Conservation (phyloP, 2,113 vertebrate genomes). For the Xiphophorus couchianus region DNA sequence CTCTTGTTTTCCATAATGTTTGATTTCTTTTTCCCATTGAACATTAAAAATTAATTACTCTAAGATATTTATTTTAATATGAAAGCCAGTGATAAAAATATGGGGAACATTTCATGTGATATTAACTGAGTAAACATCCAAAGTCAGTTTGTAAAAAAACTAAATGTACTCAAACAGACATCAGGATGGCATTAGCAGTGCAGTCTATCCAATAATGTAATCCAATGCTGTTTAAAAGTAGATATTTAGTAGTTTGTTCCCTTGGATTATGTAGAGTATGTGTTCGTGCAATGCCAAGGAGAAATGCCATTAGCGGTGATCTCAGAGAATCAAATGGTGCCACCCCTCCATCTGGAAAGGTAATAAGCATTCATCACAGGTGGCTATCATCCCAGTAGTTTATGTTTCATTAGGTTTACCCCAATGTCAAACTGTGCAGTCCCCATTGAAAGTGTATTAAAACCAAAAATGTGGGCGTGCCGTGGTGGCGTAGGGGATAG, state of each 20-base stretch:
- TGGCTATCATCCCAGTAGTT: background rate
- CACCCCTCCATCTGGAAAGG: constrained; percentile 1
- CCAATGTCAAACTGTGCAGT: background rate
- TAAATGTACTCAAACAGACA: background rate
- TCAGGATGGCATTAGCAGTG: background rate
- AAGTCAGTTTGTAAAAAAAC: background rate
- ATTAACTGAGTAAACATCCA: background rate
- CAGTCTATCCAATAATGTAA: background rate
- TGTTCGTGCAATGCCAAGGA: background rate
- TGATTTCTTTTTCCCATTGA: too few relatives aligned
- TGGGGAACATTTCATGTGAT: too few relatives aligned
- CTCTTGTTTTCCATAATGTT: too few relatives aligned
- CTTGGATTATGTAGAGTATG: background rate
- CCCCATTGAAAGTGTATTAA: background rate
- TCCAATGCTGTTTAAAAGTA: background rate
- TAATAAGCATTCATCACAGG: background rate
- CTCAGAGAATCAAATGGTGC: background rate
- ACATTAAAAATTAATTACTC: too few relatives aligned
- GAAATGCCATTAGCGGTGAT: background rate
- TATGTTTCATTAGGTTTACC: background rate
- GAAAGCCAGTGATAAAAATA: too few relatives aligned
- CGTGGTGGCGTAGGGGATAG: too few relatives aligned
- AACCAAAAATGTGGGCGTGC: background rate
- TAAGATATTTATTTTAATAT: too few relatives aligned
- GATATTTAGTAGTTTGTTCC: background rate